Percentiles rank a stretch among this genome's conserved stretches.
Evolutionary conservation across 2,113 vertebrate species (phyloP).

Genomic region (Silurus meridionalis): DNA sequence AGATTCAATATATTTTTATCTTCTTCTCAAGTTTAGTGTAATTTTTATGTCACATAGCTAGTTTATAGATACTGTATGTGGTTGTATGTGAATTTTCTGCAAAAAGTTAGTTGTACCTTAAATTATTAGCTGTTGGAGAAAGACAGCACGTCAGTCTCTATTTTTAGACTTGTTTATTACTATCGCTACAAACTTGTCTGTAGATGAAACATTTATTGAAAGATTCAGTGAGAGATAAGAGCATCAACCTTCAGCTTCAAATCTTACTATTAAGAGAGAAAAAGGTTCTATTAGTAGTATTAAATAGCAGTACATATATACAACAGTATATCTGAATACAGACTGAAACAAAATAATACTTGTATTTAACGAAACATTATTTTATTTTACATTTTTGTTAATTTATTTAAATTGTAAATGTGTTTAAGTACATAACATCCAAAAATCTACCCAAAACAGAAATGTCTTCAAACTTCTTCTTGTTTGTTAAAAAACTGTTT

Average conservation of each 20-base stretch:
- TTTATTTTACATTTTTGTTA: too few relatives aligned
- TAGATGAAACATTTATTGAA: constrained; percentile 29
- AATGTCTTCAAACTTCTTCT: too few relatives aligned
- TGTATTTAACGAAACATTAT: too few relatives aligned
- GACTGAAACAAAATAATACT: neutral
- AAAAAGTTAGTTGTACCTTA: constrained; percentile 72
- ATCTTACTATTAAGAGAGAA: constrained; percentile 8
- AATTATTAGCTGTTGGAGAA: constrained; percentile 51
- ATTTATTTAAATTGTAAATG: too few relatives aligned
- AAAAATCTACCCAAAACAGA: too few relatives aligned
- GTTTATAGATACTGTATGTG: neutral
- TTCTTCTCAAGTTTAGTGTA: too few relatives aligned
- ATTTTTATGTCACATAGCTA: neutral
- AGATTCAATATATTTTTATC: too few relatives aligned
- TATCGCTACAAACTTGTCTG: neutral
- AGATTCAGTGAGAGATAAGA: neutral
- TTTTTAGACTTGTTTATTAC: constrained; percentile 29
- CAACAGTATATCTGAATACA: neutral
- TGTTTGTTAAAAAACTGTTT: too few relatives aligned
- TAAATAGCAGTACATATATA: too few relatives aligned
- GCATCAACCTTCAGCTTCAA: constrained; percentile 14
- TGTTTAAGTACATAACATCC: too few relatives aligned
- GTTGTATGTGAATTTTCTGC: constrained; percentile 66
- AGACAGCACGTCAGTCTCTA: constrained; percentile 40
- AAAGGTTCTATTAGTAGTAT: neutral